Percentiles rank a stretch among this genome's conserved stretches.
Conservation (phyloP, 2,797 vertebrate species). For the Microctenopoma stevenorrisi region DNA sequence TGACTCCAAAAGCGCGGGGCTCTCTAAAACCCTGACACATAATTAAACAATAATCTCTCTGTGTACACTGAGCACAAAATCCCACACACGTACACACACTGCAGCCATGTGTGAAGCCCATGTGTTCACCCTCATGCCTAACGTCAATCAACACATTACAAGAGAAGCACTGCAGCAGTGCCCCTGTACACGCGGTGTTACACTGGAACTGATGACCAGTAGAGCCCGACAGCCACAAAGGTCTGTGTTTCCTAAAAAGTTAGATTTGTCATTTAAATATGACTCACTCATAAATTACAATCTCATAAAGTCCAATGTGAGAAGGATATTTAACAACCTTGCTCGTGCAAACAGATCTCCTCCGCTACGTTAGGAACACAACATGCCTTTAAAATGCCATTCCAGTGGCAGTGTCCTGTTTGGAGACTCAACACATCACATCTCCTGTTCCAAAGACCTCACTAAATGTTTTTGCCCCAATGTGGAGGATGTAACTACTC, state of each 20-base stretch:
- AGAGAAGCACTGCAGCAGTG: constrained; percentile 29
- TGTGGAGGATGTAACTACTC: constrained; percentile 8
- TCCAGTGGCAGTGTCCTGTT: constrained; percentile 4
- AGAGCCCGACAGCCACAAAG: not conserved
- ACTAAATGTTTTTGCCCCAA: constrained; percentile 16
- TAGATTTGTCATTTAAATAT: too few relatives aligned
- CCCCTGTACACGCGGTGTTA: constrained; percentile 2
- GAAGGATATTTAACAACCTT: too few relatives aligned
- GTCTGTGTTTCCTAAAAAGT: too few relatives aligned
- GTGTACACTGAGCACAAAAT: constrained; percentile 22
- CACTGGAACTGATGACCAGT: constrained; percentile 19
- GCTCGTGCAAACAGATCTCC: too few relatives aligned
- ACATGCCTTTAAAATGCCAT: not conserved
- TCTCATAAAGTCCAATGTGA: too few relatives aligned
- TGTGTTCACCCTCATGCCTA: constrained; percentile 31
- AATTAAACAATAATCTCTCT: constrained; percentile 60
- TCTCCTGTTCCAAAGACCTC: constrained; percentile 18
- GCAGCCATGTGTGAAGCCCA: constrained; percentile 26
- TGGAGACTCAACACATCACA: not conserved
- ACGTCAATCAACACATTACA: constrained; percentile 10
- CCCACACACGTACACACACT: constrained; percentile 22
- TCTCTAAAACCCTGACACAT: constrained; percentile 35
- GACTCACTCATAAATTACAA: too few relatives aligned
- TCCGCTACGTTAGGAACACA: not conserved
- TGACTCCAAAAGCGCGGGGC: constrained; percentile 35